These are phyloP conservation scores for Brachyistius frenatus DNA, from an alignment of 2,113 vertebrate genomes.

Conservation along the genomic window DNA sequence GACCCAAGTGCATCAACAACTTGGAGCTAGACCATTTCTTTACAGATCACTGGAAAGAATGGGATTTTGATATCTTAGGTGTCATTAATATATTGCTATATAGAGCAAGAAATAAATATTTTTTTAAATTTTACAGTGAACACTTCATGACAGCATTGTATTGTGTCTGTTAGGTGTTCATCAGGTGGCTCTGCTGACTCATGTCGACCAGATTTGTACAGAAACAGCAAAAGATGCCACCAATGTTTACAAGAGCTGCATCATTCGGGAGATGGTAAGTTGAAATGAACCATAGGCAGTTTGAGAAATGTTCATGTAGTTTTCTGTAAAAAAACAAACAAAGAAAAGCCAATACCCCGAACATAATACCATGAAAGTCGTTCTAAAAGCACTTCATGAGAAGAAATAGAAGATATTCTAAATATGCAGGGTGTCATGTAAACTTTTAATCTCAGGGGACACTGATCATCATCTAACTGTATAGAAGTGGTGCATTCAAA, in stretches of 20 bases:
- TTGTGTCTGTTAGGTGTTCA: constrained; percentile 73
- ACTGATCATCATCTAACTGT: no score
- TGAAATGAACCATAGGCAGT: neutral
- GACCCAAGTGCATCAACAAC: neutral
- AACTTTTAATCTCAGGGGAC: no score
- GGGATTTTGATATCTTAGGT: no score
- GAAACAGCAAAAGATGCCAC: constrained; percentile 57
- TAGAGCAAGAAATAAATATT: no score
- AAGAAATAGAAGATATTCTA: no score
- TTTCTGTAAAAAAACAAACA: neutral
- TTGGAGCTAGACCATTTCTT: no score
- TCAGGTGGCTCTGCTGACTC: constrained; percentile 82
- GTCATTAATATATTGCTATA: no score
- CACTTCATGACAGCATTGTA: neutral
- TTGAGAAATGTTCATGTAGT: neutral
- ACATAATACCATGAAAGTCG: neutral
- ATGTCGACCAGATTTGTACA: constrained; percentile 74
- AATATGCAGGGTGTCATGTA: no score
- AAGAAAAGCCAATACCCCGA: neutral
- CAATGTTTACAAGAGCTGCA: constrained; percentile 67
- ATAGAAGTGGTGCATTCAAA: no score
- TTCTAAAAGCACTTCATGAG: no score
- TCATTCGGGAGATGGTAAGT: constrained; percentile 64
- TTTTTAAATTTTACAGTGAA: neutral
- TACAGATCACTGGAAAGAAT: no score